A percentile compares a stretch with the other conserved stretches of the same genome.
Conservation (phyloP, 2,888 invertebrate genomes). For the Microchrysa polita region DNA sequence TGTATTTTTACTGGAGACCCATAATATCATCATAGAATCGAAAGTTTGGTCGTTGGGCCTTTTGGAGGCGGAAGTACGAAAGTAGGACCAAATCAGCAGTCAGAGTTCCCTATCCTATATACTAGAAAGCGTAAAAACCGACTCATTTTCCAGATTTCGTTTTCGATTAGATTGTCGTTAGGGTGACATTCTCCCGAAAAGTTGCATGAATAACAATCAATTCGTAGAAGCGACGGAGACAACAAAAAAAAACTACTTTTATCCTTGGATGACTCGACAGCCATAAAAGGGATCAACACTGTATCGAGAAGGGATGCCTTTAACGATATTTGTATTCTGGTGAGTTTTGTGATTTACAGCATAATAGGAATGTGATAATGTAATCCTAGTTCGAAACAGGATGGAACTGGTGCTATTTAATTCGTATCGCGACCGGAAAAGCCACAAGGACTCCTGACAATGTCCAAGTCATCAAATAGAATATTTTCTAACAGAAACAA, state of each 20-base stretch:
- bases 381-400: too few relatives aligned
- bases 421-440: too few relatives aligned
- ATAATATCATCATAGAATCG: constrained; percentile 2
- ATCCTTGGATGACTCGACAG: background rate
- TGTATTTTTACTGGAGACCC: background rate
- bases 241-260: constrained; percentile 21
- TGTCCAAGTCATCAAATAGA: too few relatives aligned
- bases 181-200: constrained; percentile 15
- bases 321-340: too few relatives aligned
- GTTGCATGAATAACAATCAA: constrained; percentile 31
- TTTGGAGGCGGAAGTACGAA: too few relatives aligned
- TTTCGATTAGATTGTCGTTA: constrained; percentile 44
- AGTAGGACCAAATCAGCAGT: background rate
- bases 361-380: too few relatives aligned
- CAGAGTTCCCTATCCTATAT: background rate
- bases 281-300: too few relatives aligned
- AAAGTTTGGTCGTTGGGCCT: constrained; percentile 10
- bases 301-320: too few relatives aligned
- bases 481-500: background rate
- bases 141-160: constrained; percentile 42
- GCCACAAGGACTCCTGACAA: too few relatives aligned
- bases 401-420: too few relatives aligned
- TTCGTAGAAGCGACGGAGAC: constrained; percentile 10
- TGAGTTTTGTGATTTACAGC: too few relatives aligned
- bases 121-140: constrained; percentile 7